phyloP scores from a whole-genome alignment of 2,113 vertebrate species.

The Eulemur macaco region DNA sequence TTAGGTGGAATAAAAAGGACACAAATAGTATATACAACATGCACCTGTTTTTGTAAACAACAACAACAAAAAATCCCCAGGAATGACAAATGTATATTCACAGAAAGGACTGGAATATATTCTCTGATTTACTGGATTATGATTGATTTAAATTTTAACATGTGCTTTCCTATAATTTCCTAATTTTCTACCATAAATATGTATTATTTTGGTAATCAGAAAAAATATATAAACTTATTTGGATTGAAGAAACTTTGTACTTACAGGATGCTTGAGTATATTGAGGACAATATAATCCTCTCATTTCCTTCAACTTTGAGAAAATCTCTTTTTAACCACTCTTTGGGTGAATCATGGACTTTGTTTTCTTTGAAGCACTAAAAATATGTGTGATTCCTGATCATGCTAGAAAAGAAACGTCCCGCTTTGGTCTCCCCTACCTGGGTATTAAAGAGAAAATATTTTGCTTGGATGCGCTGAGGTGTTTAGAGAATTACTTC shows the following conservation, averaged over 20 bases:
- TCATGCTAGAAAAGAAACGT: not conserved
- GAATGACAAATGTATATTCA: not conserved
- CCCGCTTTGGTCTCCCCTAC: not conserved
- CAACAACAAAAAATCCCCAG: not conserved
- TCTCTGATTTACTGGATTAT: not conserved
- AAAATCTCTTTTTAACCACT: not conserved
- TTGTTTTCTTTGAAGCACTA: not conserved
- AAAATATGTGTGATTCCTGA: not conserved
- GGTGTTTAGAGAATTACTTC: not conserved
- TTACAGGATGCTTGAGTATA: not conserved
- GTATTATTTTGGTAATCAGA: not conserved
- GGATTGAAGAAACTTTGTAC: not conserved
- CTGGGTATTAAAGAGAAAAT: constrained; percentile 6
- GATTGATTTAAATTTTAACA: not conserved
- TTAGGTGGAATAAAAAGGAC: not conserved
- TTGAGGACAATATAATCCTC: not conserved
- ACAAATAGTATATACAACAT: not conserved
- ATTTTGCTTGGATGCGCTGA: not conserved
- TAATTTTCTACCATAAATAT: not conserved
- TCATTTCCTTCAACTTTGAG: not conserved
- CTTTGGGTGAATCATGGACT: not conserved
- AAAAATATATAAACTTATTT: not conserved
- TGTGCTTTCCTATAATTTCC: not conserved
- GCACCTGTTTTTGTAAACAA: not conserved
- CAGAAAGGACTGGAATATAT: not conserved